Evolutionary conservation across 2,888 invertebrate genomes (phyloP), one percentile per base, ranked within the genome.

Genomic region (Heliconius ethilla): DNA sequence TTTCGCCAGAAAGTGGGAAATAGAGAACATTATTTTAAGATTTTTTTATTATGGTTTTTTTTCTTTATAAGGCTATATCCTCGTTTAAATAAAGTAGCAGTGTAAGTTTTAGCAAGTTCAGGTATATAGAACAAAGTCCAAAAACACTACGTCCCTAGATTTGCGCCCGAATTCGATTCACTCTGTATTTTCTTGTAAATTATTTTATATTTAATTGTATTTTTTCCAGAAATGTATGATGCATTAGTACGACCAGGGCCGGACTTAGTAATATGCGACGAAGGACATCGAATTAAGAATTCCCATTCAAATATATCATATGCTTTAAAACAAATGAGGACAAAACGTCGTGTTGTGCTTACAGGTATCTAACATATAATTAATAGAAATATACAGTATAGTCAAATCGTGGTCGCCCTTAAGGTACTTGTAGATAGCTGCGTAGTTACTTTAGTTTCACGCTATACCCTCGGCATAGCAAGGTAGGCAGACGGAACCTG

Each of bases 221-320:
- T 70, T 69, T 78, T 94, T 92, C 29, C 89, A 96, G 97, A 97
- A 87, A 97, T 98, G 91, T 97, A 97, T 85, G 95, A 96, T 82
- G 97, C 98, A 0, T 90, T 99, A 62, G 97, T 99, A 0, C 96
- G 96, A 85, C 99, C 99, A 0, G 99, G 99, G 0, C 99, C 99
- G 0, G 99, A 99, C 92, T 92, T 99, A 75, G 97, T 99, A 0
- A 98, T 99, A 81, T 99, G 99, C 88, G 99, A 99, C 85, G 99
- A 99, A 91, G 99, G 99, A 0, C 99, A 99, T 90, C 95, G 99
- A 29, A 99, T 99, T 83, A 99, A 99, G 91, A 99, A 99, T 90
- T 98, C 99, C 0, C 98, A 99, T 87, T 99, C 99, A 1, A 98
- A 98, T 81, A 99, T 99, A 84, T 99, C 99, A 0, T 97, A 98